These are phyloP conservation scores for Acronicta alni DNA, from an alignment of 2,888 invertebrate genomes.

Conservation along the genomic window DNA sequence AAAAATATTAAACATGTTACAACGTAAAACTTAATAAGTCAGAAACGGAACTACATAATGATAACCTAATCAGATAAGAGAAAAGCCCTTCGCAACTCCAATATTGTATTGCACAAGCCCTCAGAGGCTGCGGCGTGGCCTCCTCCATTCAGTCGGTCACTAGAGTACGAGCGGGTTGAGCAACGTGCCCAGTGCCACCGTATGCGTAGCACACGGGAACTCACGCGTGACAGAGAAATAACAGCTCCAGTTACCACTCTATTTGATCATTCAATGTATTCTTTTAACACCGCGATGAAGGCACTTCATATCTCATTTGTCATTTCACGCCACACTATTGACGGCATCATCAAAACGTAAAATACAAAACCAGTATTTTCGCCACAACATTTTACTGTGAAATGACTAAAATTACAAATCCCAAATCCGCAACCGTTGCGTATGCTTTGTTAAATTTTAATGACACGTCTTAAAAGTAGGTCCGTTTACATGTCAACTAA, in stretches of 20 bases:
- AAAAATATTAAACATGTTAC: background rate
- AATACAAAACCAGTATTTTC: constrained; percentile 15
- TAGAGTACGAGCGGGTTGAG: constrained; percentile 58
- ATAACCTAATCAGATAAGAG: constrained; percentile 61
- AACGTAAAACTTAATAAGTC: constrained; percentile 29
- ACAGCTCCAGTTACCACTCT: constrained; percentile 52
- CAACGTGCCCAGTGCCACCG: constrained; percentile 56
- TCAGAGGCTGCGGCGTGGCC: constrained; percentile 56
- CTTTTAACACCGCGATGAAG: constrained; percentile 5
- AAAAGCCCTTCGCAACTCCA: constrained; percentile 65
- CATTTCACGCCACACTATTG: constrained; percentile 26
- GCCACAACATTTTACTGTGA: constrained; percentile 22
- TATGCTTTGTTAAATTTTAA: constrained; percentile 42
- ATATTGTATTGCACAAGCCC: constrained; percentile 67
- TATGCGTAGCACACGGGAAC: constrained; percentile 56
- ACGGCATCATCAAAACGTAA: constrained; percentile 1
- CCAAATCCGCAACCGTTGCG: constrained; percentile 17
- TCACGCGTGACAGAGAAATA: constrained; percentile 67
- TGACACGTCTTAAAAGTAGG: constrained; percentile 53
- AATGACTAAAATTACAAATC: constrained; percentile 32
- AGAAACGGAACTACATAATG: constrained; percentile 56
- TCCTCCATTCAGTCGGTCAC: constrained; percentile 65
- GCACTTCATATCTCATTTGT: background rate
- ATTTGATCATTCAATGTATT: constrained; percentile 39
- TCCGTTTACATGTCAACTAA: constrained; percentile 48